Evolutionary conservation across 2,113 vertebrate genomes (phyloP).

Genomic region (Hippocampus abdominalis): DNA sequence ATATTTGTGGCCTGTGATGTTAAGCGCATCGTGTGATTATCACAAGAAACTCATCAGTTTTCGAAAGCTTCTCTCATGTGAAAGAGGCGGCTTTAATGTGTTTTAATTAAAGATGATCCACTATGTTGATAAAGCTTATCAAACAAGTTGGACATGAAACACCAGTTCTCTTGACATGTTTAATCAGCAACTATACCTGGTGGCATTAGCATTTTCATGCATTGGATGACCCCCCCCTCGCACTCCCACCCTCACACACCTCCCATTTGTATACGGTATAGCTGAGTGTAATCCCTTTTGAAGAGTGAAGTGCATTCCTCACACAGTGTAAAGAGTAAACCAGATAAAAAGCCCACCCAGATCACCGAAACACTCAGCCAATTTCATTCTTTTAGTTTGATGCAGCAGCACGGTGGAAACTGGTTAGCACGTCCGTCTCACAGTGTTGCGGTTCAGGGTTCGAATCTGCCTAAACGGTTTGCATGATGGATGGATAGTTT

Average conservation of each 20-base stretch:
- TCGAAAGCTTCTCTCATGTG: slow-evolving; percentile 32
- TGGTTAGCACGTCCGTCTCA: too few species aligned
- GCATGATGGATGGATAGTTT: too few species aligned
- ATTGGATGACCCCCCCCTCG: slow-evolving; percentile 1
- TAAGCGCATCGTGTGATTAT: neutral
- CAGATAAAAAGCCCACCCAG: neutral
- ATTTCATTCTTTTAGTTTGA: neutral
- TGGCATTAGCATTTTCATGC: slow-evolving; percentile 39
- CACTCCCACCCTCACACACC: too few species aligned
- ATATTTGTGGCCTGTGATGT: slow-evolving; percentile 34
- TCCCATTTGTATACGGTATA: neutral
- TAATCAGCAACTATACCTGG: slow-evolving; percentile 38
- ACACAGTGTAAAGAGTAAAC: neutral
- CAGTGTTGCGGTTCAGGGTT: too few species aligned
- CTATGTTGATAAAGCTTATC: slow-evolving; percentile 46
- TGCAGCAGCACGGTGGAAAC: too few species aligned
- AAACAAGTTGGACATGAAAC: slow-evolving; percentile 49
- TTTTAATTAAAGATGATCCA: slow-evolving; percentile 52
- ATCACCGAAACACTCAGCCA: neutral
- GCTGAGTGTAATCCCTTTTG: neutral
- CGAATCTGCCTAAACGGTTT: too few species aligned
- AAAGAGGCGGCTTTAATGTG: slow-evolving; percentile 39
- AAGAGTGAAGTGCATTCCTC: neutral
- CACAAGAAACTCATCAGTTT: slow-evolving; percentile 28
- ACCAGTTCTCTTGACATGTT: slow-evolving; percentile 39